Conservation (phyloP, 2,113 vertebrate genomes). For the Gallinago media region DNA sequence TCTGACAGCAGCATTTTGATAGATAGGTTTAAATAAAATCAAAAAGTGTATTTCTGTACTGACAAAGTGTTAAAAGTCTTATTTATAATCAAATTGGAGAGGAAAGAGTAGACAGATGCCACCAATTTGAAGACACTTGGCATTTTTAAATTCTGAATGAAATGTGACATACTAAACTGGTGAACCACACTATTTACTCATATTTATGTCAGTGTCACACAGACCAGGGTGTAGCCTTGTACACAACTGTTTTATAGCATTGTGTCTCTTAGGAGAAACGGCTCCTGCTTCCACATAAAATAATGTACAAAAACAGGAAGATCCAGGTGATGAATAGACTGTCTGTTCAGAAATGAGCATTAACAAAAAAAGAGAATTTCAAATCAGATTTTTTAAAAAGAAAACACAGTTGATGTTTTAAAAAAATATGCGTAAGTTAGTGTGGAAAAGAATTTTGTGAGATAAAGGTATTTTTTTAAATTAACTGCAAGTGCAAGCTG, state of each 20-base stretch:
- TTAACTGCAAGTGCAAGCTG: neutral
- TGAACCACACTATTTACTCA: neutral
- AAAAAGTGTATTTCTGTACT: neutral
- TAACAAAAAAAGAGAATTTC: neutral
- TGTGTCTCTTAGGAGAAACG: neutral
- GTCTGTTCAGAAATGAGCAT: neutral
- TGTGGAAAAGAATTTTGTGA: neutral
- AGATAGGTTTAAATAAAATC: neutral
- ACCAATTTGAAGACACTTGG: neutral
- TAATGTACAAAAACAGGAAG: neutral
- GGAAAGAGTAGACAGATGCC: neutral
- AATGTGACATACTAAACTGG: neutral
- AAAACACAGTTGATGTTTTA: neutral
- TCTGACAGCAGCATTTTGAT: neutral
- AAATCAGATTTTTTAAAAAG: neutral
- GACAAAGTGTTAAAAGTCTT: neutral
- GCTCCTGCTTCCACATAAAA: neutral
- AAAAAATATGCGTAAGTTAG: neutral
- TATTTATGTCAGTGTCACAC: neutral
- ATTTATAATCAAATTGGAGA: neutral
- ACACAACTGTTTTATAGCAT: neutral
- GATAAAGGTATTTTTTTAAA: neutral
- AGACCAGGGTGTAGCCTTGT: neutral
- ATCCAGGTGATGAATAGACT: neutral
- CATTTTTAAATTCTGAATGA: neutral